Percentiles rank a stretch among this genome's conserved stretches.
These are phyloP conservation scores for Harmothoe impar DNA, from an alignment of 2,888 invertebrate species.

Conservation along the genomic window DNA sequence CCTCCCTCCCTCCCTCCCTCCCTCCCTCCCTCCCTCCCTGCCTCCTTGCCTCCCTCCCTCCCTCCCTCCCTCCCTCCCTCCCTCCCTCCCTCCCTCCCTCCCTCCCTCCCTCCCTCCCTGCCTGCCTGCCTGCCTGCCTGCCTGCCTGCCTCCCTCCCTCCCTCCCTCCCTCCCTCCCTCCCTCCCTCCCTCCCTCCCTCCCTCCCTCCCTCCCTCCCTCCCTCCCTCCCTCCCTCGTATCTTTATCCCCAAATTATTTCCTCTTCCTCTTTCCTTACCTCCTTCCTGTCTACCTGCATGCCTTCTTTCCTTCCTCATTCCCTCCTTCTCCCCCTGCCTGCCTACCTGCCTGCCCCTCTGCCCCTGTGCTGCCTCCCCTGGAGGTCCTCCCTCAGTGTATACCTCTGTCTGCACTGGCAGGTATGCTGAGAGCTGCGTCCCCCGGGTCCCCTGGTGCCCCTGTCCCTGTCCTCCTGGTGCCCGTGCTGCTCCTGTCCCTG, in stretches of 20 bases:
- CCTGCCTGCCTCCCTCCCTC: background rate
- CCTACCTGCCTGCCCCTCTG: background rate
- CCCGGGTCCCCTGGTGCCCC: background rate
- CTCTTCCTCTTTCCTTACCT: background rate
- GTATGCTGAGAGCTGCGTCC: too few species aligned
- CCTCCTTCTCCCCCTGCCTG: too few species aligned
- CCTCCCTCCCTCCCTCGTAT: background rate
- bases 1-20: background rate
- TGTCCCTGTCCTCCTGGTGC: background rate
- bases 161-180: background rate
- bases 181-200: background rate
- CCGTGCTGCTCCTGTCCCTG: background rate
- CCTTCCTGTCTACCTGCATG: too few species aligned
- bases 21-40: background rate
- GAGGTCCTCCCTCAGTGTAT: too few species aligned
- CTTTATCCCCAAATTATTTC: too few species aligned
- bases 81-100: background rate
- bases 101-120: background rate
- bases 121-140: background rate
- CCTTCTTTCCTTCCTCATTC: too few species aligned
- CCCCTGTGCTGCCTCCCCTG: too few species aligned
- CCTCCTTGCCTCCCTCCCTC: background rate
- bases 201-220: background rate
- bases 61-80: background rate
- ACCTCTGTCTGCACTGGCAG: too few species aligned